Conservation (phyloP, 2,797 vertebrate species). For the Pelobates cultripes region DNA sequence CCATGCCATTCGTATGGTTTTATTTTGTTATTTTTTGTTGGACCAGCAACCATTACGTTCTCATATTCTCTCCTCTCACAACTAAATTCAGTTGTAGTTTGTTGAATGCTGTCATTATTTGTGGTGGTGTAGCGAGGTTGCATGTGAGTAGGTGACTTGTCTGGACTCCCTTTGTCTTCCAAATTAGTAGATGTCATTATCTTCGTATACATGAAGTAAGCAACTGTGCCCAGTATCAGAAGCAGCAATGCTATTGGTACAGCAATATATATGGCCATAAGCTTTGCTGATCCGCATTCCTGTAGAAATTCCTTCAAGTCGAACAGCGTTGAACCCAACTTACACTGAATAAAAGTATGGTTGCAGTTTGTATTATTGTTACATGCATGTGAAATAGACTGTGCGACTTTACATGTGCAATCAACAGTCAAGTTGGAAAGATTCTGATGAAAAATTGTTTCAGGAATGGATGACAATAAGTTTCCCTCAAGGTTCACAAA, state of each 20-base stretch:
- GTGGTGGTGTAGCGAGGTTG: constrained; percentile 57
- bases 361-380: accelerated
- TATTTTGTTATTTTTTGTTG: neutral
- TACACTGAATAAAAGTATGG: accelerated
- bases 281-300: neutral
- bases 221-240: neutral
- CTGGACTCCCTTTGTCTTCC: neutral
- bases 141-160: constrained; percentile 25
- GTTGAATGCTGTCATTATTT: neutral
- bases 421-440: constrained; percentile 19
- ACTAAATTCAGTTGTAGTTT: neutral
- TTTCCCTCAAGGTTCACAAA: constrained; percentile 46
- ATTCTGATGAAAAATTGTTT: neutral
- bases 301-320: constrained; percentile 49
- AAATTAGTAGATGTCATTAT: constrained; percentile 15
- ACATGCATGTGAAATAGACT: neutral
- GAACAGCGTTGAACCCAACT: accelerated
- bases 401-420: constrained; percentile 53
- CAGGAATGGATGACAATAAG: constrained; percentile 49
- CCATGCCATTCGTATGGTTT: neutral
- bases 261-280: neutral
- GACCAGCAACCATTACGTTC: constrained; percentile 59
- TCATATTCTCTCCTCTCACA: constrained; percentile 56
- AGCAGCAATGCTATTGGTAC: neutral
- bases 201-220: constrained; percentile 1